These are phyloP conservation scores for Corbicula japonica DNA, from an alignment of 2,888 invertebrate species.

Conservation along the genomic window DNA sequence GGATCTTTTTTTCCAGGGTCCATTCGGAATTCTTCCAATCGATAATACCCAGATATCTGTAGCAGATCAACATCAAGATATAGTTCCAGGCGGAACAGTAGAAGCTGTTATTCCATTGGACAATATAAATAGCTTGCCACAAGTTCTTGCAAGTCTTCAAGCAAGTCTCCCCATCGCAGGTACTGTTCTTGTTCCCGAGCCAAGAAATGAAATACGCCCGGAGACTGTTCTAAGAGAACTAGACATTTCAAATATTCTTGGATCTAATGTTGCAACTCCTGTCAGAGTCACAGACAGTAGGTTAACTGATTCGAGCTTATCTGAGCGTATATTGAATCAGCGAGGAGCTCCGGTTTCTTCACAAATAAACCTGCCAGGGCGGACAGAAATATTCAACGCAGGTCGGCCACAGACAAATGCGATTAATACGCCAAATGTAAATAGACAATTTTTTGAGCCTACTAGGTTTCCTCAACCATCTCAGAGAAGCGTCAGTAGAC, in stretches of 20 bases:
- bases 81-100: slow-evolving; percentile 38
- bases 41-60: slow-evolving; percentile 20
- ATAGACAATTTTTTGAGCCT: no score
- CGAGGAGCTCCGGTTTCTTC: no score
- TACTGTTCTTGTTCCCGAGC: slow-evolving; percentile 43
- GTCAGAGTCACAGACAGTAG: no score
- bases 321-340: no score
- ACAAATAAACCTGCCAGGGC: no score
- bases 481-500: no score
- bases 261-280: slow-evolving; percentile 22
- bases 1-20: slow-evolving; percentile 10
- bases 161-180: slow-evolving; percentile 31
- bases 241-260: slow-evolving; percentile 34
- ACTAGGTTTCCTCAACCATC: no score
- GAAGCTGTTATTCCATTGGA: slow-evolving; percentile 51
- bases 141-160: slow-evolving; percentile 41
- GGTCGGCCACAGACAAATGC: no score
- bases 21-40: slow-evolving; percentile 15
- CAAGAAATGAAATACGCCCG: slow-evolving; percentile 22
- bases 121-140: slow-evolving; percentile 40
- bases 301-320: no score
- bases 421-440: no score
- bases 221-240: slow-evolving; percentile 24
- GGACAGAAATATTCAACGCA: no score
- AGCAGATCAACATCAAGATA: slow-evolving; percentile 25